These are phyloP conservation scores for Drosophila jambulina DNA, from an alignment of 1,140 invertebrate genomes.

Conservation along the genomic window DNA sequence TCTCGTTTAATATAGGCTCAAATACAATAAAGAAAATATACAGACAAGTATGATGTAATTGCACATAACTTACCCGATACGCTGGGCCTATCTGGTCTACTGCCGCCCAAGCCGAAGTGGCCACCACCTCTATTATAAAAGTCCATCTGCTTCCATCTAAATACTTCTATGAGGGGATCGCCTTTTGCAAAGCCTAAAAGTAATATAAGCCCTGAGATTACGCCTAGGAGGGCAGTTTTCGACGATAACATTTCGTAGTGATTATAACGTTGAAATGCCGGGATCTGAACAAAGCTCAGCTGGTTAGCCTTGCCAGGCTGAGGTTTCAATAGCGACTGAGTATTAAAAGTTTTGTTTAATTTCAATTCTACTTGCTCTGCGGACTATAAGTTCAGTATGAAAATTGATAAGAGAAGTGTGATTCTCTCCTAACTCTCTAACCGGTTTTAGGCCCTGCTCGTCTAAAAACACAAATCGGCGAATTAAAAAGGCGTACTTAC, in stretches of 20 bases:
- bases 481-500: background rate
- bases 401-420: conserved; percentile 47
- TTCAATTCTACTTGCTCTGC: conserved; percentile 11
- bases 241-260: conserved; percentile 43
- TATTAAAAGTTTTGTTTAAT: background rate
- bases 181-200: conserved; percentile 32
- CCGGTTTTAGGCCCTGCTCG: conserved; percentile 25
- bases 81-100: conserved; percentile 21
- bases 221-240: conserved; percentile 8
- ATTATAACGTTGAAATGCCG: background rate
- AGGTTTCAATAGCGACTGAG: conserved; percentile 35
- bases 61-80: conserved; percentile 42
- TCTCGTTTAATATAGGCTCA: background rate
- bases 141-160: conserved; percentile 85
- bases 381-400: conserved; percentile 6
- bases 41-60: conserved; percentile 9
- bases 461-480: background rate
- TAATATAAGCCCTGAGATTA: conserved; percentile 25
- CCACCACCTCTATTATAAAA: conserved; percentile 78
- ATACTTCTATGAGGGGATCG: conserved; percentile 83
- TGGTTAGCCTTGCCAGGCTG: conserved; percentile 22
- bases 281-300: conserved; percentile 2
- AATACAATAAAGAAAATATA: background rate
- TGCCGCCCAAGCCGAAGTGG: background rate
- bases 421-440: conserved; percentile 25